Percentiles rank a stretch among this genome's conserved stretches.
These are phyloP conservation scores for Caenorhabditis zanzibari DNA, from an alignment of 2,888 invertebrate genomes.

Conservation along the genomic window DNA sequence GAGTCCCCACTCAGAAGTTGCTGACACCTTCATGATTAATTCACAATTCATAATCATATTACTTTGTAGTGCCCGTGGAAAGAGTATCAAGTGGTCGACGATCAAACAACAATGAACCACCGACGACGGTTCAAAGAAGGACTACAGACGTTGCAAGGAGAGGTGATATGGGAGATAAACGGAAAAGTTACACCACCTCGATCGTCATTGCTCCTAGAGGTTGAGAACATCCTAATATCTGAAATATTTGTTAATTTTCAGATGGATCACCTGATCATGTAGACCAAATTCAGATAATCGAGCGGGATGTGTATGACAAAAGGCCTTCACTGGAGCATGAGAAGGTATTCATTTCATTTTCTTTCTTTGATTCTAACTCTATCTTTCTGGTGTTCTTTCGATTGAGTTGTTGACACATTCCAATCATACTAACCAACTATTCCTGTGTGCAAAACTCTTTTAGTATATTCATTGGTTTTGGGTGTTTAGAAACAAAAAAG, in stretches of 20 bases:
- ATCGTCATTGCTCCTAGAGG: conserved; percentile 80
- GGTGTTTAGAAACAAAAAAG: background rate
- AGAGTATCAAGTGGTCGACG: conserved; percentile 44
- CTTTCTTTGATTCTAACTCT: background rate
- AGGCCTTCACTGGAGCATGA: conserved; percentile 54
- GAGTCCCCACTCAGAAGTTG: conserved; percentile 4
- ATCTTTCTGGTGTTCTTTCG: conserved; percentile 31
- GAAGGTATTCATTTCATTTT: conserved; percentile 32
- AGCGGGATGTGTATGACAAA: conserved; percentile 58
- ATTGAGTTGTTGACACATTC: conserved; percentile 55
- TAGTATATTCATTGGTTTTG: conserved; percentile 22
- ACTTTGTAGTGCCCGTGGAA: conserved; percentile 52
- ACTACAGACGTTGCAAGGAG: conserved; percentile 52
- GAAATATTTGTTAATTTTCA: background rate
- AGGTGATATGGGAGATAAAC: conserved; percentile 70
- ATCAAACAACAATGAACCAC: conserved; percentile 49
- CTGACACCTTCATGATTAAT: conserved; percentile 9
- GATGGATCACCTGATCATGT: conserved; percentile 55
- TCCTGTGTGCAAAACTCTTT: conserved; percentile 47
- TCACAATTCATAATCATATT: conserved; percentile 10
- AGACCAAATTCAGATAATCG: conserved; percentile 63
- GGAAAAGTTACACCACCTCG: conserved; percentile 81
- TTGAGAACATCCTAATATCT: background rate
- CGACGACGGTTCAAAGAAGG: conserved; percentile 50
- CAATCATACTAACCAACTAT: conserved; percentile 56